Percentiles rank a stretch among this genome's conserved stretches.
Conservation (phyloP, 2,113 vertebrate genomes). For the Neodon shergylaensis region DNA sequence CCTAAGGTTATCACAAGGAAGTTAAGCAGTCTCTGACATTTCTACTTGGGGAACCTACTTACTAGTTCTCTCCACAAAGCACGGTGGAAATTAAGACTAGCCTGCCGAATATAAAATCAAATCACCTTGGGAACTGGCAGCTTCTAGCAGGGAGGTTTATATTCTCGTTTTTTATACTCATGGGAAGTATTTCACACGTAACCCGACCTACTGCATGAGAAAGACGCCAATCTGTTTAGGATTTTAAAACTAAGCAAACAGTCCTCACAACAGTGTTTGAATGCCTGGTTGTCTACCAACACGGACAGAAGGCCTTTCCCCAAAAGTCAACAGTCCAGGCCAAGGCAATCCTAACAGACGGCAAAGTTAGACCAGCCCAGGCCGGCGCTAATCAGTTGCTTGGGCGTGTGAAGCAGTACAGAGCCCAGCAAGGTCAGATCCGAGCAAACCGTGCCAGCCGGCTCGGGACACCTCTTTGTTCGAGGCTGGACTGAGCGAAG, state of each 20-base stretch:
- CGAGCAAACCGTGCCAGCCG: neutral
- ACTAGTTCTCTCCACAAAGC: neutral
- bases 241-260: neutral
- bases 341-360: neutral
- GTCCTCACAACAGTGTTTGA: neutral
- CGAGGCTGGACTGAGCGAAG: neutral
- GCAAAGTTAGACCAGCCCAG: neutral
- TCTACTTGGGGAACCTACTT: neutral
- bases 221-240: conserved; percentile 1
- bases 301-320: neutral
- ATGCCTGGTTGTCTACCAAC: neutral
- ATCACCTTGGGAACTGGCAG: conserved; percentile 19
- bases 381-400: neutral
- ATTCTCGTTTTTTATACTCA: conserved; percentile 2
- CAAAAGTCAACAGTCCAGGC: neutral
- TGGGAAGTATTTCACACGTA: neutral
- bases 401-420: neutral
- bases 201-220: neutral
- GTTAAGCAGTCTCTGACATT: neutral
- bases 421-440: neutral
- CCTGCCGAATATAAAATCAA: neutral
- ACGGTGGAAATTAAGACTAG: neutral
- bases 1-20: neutral
- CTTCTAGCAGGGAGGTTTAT: neutral
- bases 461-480: neutral